A percentile compares a stretch with the other conserved stretches of the same genome.
These are phyloP conservation scores for Acanthisitta chloris DNA, from an alignment of 2,113 vertebrate species.

Conservation along the genomic window DNA sequence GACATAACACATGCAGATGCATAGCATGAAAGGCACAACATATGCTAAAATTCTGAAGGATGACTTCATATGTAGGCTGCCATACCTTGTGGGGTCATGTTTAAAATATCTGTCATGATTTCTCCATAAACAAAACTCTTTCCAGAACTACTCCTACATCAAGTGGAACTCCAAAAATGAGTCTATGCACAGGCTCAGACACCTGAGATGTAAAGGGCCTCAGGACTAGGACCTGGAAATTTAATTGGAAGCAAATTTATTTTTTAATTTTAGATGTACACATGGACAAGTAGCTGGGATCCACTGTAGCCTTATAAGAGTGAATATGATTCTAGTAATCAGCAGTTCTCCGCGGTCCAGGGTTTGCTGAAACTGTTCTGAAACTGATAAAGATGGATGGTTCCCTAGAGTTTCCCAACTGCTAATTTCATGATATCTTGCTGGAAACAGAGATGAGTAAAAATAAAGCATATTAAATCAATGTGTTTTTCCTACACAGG, in stretches of 20 bases:
- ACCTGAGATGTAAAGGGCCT: neutral
- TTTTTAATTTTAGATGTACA: neutral
- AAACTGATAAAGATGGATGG: neutral
- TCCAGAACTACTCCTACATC: neutral
- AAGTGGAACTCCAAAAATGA: neutral
- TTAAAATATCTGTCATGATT: neutral
- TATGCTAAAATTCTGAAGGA: neutral
- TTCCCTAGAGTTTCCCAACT: neutral
- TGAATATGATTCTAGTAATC: neutral
- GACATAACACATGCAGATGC: neutral
- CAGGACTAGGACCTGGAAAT: neutral
- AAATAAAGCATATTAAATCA: neutral
- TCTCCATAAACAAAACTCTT: neutral
- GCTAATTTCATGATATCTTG: neutral
- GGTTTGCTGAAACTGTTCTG: neutral
- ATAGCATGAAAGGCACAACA: neutral
- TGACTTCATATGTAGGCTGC: neutral
- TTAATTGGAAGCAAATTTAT: neutral
- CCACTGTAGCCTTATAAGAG: neutral
- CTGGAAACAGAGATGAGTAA: neutral
- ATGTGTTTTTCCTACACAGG: neutral
- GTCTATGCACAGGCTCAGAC: neutral
- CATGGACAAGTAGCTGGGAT: neutral
- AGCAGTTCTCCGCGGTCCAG: neutral
- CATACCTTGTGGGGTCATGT: neutral